These are phyloP conservation scores for Antennarius striatus DNA, from an alignment of 2,113 vertebrate genomes.

Conservation along the genomic window DNA sequence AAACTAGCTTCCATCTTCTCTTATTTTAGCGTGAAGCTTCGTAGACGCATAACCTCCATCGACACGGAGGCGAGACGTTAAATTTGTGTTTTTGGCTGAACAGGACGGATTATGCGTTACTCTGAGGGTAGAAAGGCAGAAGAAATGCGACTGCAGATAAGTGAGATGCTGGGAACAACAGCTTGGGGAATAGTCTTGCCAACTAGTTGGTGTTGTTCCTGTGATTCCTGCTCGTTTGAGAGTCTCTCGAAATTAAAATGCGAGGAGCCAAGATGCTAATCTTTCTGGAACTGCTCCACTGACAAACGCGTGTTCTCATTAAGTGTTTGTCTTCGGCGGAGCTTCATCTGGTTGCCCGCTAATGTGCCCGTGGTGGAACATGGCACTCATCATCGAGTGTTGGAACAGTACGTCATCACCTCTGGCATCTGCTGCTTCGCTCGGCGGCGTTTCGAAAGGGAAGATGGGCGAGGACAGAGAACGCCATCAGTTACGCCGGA, in stretches of 20 bases:
- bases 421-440: slow-evolving; percentile 23
- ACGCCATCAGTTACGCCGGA: too few species aligned
- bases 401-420: slow-evolving; percentile 10
- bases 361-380: slow-evolving; percentile 15
- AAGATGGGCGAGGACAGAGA: background rate
- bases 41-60: too few species aligned
- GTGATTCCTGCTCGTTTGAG: slow-evolving; percentile 46
- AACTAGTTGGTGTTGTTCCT: slow-evolving; percentile 59
- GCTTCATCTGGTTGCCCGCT: slow-evolving; percentile 35
- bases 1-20: too few species aligned
- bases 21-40: background rate
- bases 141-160: slow-evolving; percentile 21
- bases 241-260: slow-evolving; percentile 55
- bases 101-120: too few species aligned
- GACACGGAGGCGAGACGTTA: too few species aligned
- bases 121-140: background rate
- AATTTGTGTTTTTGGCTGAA: too few species aligned
- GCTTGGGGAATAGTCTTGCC: slow-evolving; percentile 51
- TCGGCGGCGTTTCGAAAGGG: slow-evolving; percentile 7
- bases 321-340: slow-evolving; percentile 39
- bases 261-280: slow-evolving; percentile 52
- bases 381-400: slow-evolving; percentile 30
- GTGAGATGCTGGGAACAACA: slow-evolving; percentile 54
- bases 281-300: slow-evolving; percentile 50
- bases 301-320: slow-evolving; percentile 33